phyloP scores from a whole-genome alignment of 2,888 invertebrate genomes.

The Cataglyphis altisquamis region DNA sequence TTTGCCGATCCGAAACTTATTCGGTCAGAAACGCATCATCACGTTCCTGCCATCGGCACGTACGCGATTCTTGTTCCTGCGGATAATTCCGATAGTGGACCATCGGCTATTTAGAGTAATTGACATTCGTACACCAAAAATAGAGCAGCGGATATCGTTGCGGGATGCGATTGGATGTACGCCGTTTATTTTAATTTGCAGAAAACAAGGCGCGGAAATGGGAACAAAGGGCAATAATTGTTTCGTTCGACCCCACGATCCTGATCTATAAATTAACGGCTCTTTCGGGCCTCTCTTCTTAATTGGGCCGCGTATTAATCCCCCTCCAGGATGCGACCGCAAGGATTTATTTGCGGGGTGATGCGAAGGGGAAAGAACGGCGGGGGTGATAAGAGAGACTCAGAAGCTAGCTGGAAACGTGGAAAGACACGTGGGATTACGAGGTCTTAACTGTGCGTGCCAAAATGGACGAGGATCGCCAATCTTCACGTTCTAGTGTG shows the following conservation, averaged over 20 bases:
- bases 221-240: conserved; percentile 44
- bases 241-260: conserved; percentile 49
- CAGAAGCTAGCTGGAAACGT: conserved; percentile 61
- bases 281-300: conserved; percentile 66
- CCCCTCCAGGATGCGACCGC: conserved; percentile 67
- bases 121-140: neutral
- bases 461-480: conserved; percentile 65
- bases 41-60: conserved; percentile 23
- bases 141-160: neutral
- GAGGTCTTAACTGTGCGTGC: conserved; percentile 73
- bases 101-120: neutral
- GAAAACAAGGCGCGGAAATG: neutral
- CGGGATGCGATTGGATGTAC: neutral
- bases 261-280: conserved; percentile 69
- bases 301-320: conserved; percentile 79
- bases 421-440: conserved; percentile 74
- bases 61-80: neutral
- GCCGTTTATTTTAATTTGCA: conserved; percentile 8
- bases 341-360: conserved; percentile 74
- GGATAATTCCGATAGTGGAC: conserved; percentile 3
- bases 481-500: conserved; percentile 44
- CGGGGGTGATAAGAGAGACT: conserved; percentile 60
- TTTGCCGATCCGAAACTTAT: conserved; percentile 28
- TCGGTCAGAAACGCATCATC: conserved; percentile 4
- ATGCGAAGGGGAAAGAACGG: conserved; percentile 49